phyloP scores from a whole-genome alignment of 2,888 invertebrate genomes.

The Leptodirus hochenwartii region DNA sequence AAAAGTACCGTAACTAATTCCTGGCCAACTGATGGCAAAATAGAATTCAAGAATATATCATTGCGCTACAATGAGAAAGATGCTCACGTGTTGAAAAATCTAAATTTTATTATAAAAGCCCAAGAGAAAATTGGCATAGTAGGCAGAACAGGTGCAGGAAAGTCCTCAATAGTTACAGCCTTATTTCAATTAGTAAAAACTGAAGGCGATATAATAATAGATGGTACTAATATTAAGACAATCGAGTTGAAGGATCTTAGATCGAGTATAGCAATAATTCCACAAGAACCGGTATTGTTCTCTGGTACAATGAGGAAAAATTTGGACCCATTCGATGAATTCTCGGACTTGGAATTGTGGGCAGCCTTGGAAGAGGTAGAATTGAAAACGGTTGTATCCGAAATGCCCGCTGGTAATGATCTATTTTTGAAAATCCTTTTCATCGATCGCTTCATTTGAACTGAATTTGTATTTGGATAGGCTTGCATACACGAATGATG shows the following conservation, averaged over 20 bases:
- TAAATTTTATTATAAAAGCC: constrained; percentile 44
- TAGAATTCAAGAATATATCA: constrained; percentile 46
- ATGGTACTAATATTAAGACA: constrained; percentile 46
- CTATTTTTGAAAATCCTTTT: too few species aligned
- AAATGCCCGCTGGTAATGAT: constrained; percentile 37
- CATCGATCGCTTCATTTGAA: too few species aligned
- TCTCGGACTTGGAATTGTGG: constrained; percentile 64
- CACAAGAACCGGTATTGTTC: constrained; percentile 74
- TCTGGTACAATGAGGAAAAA: constrained; percentile 75
- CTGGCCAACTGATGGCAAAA: constrained; percentile 54
- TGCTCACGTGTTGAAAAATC: constrained; percentile 52
- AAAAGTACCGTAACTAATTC: constrained; percentile 38
- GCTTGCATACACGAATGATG: constrained; percentile 22
- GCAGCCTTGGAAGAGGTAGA: constrained; percentile 67
- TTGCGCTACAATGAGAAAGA: constrained; percentile 53
- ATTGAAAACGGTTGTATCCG: constrained; percentile 48
- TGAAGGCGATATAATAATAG: constrained; percentile 64
- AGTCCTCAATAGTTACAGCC: constrained; percentile 55
- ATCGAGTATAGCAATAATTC: constrained; percentile 65
- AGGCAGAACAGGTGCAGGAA: constrained; percentile 71
- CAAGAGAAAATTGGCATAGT: constrained; percentile 61
- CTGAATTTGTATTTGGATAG: too few species aligned
- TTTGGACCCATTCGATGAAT: constrained; percentile 73
- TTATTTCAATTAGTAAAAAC: constrained; percentile 64
- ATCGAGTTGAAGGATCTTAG: constrained; percentile 58